Evolutionary conservation across 2,113 vertebrate genomes (phyloP), one percentile per base, ranked within the genome.

Genomic region (Hippopotamus amphibius): DNA sequence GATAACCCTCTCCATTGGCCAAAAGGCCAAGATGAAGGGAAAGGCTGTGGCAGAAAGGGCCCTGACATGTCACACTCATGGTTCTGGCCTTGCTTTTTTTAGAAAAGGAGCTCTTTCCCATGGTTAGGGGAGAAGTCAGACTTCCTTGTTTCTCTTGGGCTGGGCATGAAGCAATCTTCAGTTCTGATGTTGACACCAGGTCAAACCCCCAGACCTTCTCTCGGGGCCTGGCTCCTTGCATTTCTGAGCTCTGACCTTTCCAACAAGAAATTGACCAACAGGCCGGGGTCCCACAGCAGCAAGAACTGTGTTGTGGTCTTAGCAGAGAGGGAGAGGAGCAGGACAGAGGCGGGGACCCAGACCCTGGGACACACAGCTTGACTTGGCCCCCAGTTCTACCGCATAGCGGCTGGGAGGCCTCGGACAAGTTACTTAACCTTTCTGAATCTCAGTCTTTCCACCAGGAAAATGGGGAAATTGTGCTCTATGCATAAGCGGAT

Each of bases 91-190:
- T 63, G 68, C 74, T 92, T 96, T 96, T 97, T 97, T 94, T 96
- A 98, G 97, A 95, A 98, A 97, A 95, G 79, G 48, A 87, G 93
- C 82, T 92, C 95, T 98, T 97, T 97, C 96, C 97, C 98, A 95
- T 97, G 98, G 93, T 81, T 28, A 81, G 97, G 97, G 97, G 82
- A 96, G 98, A 98, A 98, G 96, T 68, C 90, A 94, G 97, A 97
- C 98, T 98, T 98, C 97, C 1, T 30, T 98, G 98, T 98, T 98
- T 97, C 98, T 96, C 97, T 98, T 98, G 97, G 93, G 97, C 61
- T 11, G 24, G 88, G 93, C 4, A 77, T 98, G 98, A 98, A 98
- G 98, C 98, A 99, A 99, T 98, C 95, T 96, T 91, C 28, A 76
- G 94, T 87, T 87, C 94, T 22, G 90, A 97, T 97, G 81, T 97